Percentiles rank a stretch among this genome's conserved stretches.
Evolutionary conservation across 2,113 vertebrate species (phyloP).

Genomic region (Typhlomys cinereus): DNA sequence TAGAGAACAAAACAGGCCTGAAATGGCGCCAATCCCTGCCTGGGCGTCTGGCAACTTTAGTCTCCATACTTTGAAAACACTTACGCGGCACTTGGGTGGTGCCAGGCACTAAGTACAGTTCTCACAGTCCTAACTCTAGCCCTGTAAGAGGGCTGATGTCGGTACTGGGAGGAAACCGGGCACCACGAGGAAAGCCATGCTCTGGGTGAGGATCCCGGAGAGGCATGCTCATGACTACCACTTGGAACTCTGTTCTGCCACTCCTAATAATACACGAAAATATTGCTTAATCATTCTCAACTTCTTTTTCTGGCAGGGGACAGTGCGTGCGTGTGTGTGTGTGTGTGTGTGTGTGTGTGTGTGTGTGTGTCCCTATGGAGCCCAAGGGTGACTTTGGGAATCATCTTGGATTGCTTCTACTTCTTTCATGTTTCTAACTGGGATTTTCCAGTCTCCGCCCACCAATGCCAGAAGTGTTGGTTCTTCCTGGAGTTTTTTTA

Average conservation of each 20-base stretch:
- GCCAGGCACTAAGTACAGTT: not conserved
- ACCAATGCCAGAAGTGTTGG: too few species aligned
- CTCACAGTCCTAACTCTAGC: conserved; percentile 11
- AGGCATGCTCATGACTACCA: not conserved
- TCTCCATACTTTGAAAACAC: conserved; percentile 54
- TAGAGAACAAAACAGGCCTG: conserved; percentile 17
- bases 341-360: too few species aligned
- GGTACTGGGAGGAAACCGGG: not conserved
- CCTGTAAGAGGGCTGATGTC: not conserved
- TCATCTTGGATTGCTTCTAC: too few species aligned
- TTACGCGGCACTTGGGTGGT: not conserved
- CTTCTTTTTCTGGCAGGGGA: too few species aligned
- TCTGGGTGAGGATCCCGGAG: not conserved
- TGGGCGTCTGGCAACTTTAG: not conserved
- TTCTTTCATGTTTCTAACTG: too few species aligned
- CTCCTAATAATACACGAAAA: not conserved
- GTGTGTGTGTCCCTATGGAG: too few species aligned
- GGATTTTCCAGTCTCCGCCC: too few species aligned
- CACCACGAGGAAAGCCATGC: not conserved
- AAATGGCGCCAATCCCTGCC: conserved; percentile 3
- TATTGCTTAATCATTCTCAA: not conserved
- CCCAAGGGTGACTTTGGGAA: too few species aligned
- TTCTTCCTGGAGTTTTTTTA: too few species aligned
- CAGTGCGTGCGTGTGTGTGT: too few species aligned
- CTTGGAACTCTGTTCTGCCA: not conserved